A percentile compares a stretch with the other conserved stretches of the same genome.
phyloP scores from a whole-genome alignment of 1,140 invertebrate species.

The Papilio machaon region DNA sequence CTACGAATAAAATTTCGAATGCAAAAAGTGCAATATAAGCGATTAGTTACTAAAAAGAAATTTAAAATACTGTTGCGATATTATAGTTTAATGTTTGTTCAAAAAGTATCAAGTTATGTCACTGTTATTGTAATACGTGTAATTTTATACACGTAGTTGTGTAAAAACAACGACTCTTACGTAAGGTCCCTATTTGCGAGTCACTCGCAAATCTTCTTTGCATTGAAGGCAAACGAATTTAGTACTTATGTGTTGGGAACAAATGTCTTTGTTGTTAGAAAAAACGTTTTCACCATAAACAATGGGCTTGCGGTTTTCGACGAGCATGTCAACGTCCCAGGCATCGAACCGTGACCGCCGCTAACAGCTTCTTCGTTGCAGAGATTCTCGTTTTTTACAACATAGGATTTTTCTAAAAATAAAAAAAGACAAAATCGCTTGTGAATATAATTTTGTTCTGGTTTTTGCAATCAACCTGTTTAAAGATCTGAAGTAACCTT shows the following conservation, averaged over 20 bases:
- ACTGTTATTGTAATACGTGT: constrained; percentile 20
- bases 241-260: neutral
- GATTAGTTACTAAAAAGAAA: neutral
- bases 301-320: constrained; percentile 68
- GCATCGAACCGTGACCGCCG: constrained; percentile 61
- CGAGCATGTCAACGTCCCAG: constrained; percentile 69
- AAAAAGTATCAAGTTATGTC: constrained; percentile 14
- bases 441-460: neutral
- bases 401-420: constrained; percentile 39
- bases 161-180: constrained; percentile 30
- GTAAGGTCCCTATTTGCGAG: constrained; percentile 29
- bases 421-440: neutral
- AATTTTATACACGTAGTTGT: neutral
- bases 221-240: neutral
- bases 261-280: neutral
- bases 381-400: constrained; percentile 38
- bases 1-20: no score
- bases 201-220: neutral
- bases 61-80: neutral
- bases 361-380: constrained; percentile 48
- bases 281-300: constrained; percentile 43
- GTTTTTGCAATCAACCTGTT: neutral
- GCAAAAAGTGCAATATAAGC: no score
- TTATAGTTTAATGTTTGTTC: neutral
- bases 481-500: neutral